These are phyloP conservation scores for Pyrochroa serraticornis DNA, from an alignment of 2,888 invertebrate genomes.

Conservation along the genomic window DNA sequence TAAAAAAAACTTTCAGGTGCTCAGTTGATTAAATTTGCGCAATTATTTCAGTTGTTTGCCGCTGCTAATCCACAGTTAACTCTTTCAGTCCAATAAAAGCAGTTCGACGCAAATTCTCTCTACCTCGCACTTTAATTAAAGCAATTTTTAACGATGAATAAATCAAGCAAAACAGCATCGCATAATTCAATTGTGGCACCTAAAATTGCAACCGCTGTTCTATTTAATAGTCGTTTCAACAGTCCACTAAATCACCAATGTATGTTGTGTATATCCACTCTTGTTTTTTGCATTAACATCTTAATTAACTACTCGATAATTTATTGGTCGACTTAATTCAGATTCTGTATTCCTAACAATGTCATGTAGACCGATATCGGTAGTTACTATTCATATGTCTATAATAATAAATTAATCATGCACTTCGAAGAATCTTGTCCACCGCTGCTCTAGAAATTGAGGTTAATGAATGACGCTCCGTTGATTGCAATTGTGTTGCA, in stretches of 20 bases:
- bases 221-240: constrained; percentile 47
- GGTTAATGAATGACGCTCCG: neutral
- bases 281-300: constrained; percentile 34
- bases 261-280: constrained; percentile 31
- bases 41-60: too few species aligned
- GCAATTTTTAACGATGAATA: constrained; percentile 45
- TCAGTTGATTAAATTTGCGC: too few species aligned
- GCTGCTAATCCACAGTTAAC: too few species aligned
- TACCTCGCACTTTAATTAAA: constrained; percentile 44
- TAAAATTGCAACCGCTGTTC: constrained; percentile 48
- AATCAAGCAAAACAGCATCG: constrained; percentile 42
- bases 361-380: constrained; percentile 4
- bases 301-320: constrained; percentile 43
- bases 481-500: neutral
- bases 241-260: constrained; percentile 40
- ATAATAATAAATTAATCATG: neutral
- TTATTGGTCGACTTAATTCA: constrained; percentile 37
- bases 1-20: too few species aligned
- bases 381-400: neutral
- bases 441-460: neutral
- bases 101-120: constrained; percentile 10
- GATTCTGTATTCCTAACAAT: constrained; percentile 21
- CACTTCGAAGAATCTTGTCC: neutral
- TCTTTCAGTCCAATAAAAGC: constrained; percentile 13
- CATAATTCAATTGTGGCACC: constrained; percentile 47